Base-by-base conservation (phyloP, 2,113 vertebrate genomes). In the Microtus richardsoni region DNA sequence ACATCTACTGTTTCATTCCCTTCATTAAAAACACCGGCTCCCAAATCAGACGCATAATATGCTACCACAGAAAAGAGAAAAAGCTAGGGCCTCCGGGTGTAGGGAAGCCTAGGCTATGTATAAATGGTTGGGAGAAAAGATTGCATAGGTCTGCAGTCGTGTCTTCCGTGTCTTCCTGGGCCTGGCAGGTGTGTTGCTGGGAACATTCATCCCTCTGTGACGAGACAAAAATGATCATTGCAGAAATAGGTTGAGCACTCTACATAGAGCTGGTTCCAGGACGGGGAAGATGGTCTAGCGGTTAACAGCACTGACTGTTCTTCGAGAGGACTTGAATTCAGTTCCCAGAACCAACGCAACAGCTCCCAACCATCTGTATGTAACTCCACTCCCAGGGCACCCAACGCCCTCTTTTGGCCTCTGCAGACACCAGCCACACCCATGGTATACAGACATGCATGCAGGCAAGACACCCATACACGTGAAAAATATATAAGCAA, bases 81-180 rank as follows among this genome's bases (percentile, higher is more conserved):
- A 83, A 47, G 19, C 58, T 1, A n/a, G 26, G 75, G 70, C 22
- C 49, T 30, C 54, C 16, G 13, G 49, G 26, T 41, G 70, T 47
- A 60, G 24, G 9, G 36, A 91, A 96, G 88, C 7, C 41, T 62
- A 22, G 36, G 7, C 33, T 39, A 66, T 58, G 54, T 13, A 54
- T 93, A 82, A 87, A 88, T 47, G n/a, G 7, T 75, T n/a, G 16
- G 52, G 9, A 79, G 58, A 79, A 93, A 75, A 89, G 80, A 84
- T 75, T 36, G 30, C 3, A 36, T 10, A 75, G 52, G 4, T 54
- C 39, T 75, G 39, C 28, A 7, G 19, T 83, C 85, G 13, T 60
- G 58, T 66, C 44, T 83, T 93, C 17, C 16, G 10, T 41, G 33
- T 26, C 70, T 68, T 83, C 71, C 71, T 86, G 28, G 49, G 22